Conservation (phyloP, 2,888 invertebrate genomes). For the Ennomos fuscantarius region DNA sequence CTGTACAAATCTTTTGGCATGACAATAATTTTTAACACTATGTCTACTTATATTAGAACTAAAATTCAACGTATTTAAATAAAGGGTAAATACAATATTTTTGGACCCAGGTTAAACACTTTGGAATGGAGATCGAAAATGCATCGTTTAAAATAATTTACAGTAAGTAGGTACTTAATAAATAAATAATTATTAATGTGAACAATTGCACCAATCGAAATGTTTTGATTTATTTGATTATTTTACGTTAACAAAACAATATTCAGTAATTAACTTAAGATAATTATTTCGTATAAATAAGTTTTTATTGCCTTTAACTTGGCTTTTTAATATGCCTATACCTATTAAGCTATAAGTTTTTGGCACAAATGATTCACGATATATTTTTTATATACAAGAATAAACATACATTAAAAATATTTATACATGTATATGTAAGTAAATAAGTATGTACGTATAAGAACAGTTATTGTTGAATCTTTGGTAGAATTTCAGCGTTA, state of each 20-base stretch:
- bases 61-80: background rate
- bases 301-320: conserved; percentile 13
- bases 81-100: background rate
- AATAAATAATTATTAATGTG: no score
- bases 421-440: background rate
- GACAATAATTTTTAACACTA: conserved; percentile 4
- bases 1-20: conserved; percentile 21
- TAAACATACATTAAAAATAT: background rate
- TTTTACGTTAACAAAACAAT: background rate
- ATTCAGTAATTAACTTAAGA: conserved; percentile 4
- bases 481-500: background rate
- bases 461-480: no score
- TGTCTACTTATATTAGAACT: conserved; percentile 3
- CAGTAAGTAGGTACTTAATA: no score
- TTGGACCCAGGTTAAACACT: conserved; percentile 3
- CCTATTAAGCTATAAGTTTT: conserved; percentile 38
- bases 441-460: no score
- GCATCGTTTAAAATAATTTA: background rate
- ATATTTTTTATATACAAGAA: conserved; percentile 16
- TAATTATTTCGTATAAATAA: conserved; percentile 9
- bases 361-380: conserved; percentile 67
- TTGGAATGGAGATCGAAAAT: background rate
- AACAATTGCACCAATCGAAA: no score
- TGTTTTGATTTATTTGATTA: no score
- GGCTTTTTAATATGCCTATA: conserved; percentile 9